phyloP scores from a whole-genome alignment of 1,140 invertebrate species.

The Lepidotrigona ventralis region DNA sequence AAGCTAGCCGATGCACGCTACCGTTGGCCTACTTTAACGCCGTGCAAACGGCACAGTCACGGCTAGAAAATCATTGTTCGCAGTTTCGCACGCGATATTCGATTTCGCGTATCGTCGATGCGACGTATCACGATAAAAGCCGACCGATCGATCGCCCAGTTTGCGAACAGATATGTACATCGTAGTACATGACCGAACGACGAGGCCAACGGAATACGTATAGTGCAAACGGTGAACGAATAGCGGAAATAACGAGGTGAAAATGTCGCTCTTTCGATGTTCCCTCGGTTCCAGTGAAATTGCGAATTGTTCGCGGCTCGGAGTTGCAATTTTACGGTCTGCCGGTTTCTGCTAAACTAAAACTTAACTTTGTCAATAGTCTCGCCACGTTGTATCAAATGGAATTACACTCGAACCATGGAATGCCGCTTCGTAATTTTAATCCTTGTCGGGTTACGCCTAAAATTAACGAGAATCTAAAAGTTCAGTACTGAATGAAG shows the following conservation, averaged over 20 bases:
- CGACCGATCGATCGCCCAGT: slow-evolving; percentile 14
- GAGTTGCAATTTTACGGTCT: not conserved
- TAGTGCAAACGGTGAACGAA: not conserved
- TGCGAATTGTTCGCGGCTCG: not conserved
- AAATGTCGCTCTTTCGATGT: not conserved
- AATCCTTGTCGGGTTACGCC: too few relatives aligned
- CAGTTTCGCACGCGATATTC: not conserved
- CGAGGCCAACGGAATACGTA: not conserved
- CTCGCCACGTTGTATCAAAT: not conserved
- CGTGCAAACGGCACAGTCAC: slow-evolving; percentile 1
- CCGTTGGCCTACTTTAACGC: slow-evolving; percentile 69
- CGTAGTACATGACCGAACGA: slow-evolving; percentile 4
- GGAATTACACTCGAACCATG: too few relatives aligned
- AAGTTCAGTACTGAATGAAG: too few relatives aligned
- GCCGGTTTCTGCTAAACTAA: not conserved
- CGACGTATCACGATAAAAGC: not conserved
- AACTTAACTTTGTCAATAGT: not conserved
- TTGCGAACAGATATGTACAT: not conserved
- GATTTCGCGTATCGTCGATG: not conserved
- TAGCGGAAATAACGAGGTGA: not conserved
- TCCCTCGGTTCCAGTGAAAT: too few relatives aligned
- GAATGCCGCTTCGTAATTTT: too few relatives aligned
- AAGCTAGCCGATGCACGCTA: slow-evolving; percentile 50
- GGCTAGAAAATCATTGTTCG: not conserved
- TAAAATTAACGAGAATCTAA: too few relatives aligned